A percentile compares a stretch with the other conserved stretches of the same genome.
phyloP scores from a whole-genome alignment of 2,797 vertebrate species.

The Aselliscus stoliczkanus region DNA sequence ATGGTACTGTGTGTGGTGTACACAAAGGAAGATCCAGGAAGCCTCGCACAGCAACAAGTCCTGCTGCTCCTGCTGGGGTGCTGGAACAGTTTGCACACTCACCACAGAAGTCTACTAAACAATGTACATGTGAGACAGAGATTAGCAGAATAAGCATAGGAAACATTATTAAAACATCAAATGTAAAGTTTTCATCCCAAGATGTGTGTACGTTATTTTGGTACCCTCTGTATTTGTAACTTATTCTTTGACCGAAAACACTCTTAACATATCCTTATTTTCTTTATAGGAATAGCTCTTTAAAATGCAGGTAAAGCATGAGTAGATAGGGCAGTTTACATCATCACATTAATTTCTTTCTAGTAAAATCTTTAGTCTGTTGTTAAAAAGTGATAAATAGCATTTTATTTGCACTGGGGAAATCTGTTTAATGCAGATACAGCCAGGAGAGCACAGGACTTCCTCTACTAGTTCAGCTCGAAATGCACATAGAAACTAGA shows the following conservation, averaged over 20 bases:
- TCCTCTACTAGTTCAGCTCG: not conserved
- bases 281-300: not conserved
- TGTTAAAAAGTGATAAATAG: not conserved
- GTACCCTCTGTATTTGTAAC: not conserved
- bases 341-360: not conserved
- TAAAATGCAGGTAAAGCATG: not conserved
- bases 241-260: slow-evolving; percentile 10
- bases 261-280: not conserved
- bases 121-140: too few relatives aligned
- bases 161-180: too few relatives aligned
- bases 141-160: too few relatives aligned
- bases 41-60: too few relatives aligned
- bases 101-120: too few relatives aligned
- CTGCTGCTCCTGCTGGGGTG: too few relatives aligned
- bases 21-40: too few relatives aligned
- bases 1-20: too few relatives aligned
- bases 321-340: not conserved
- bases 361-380: slow-evolving; percentile 23
- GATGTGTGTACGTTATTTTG: too few relatives aligned
- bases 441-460: not conserved
- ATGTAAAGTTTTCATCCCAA: too few relatives aligned
- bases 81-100: too few relatives aligned
- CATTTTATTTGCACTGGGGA: not conserved
- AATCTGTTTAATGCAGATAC: not conserved
- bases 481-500: not conserved